A percentile compares a stretch with the other conserved stretches of the same genome.
These are phyloP conservation scores for Miltochrista miniata DNA, from an alignment of 2,888 invertebrate species.

Conservation along the genomic window DNA sequence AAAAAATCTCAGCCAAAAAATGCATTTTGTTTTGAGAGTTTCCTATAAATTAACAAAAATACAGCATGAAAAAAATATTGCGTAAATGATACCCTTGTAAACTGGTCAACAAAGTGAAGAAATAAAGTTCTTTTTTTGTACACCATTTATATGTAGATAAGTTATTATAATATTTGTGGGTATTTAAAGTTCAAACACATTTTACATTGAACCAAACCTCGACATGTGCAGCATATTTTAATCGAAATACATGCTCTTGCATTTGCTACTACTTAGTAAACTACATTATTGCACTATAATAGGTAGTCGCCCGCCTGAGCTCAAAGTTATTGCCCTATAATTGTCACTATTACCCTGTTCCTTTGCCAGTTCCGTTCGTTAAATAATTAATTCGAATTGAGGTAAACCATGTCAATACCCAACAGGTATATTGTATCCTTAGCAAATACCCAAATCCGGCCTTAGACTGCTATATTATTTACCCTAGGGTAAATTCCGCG, in stretches of 20 bases:
- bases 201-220: constrained; percentile 2
- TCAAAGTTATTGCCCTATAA: constrained; percentile 31
- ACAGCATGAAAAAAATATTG: too few relatives aligned
- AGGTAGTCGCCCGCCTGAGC: constrained; percentile 5
- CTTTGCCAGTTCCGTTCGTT: constrained; percentile 31
- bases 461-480: constrained; percentile 63
- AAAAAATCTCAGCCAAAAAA: too few relatives aligned
- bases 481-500: constrained; percentile 62
- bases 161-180: too few relatives aligned
- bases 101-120: too few relatives aligned
- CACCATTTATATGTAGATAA: too few relatives aligned
- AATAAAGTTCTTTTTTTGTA: too few relatives aligned
- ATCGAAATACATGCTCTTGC: constrained; percentile 3
- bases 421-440: constrained; percentile 45
- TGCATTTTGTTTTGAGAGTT: too few relatives aligned
- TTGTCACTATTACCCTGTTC: constrained; percentile 28
- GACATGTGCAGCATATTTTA: background rate
- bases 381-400: constrained; percentile 46
- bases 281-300: too few relatives aligned
- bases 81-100: too few relatives aligned
- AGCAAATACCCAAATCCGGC: constrained; percentile 57
- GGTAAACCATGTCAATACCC: constrained; percentile 47
- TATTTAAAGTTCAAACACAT: background rate
- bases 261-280: background rate
- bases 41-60: too few relatives aligned